Base-by-base conservation (phyloP, 1,140 invertebrate genomes). In the Drosophila pseudoobscura region DNA sequence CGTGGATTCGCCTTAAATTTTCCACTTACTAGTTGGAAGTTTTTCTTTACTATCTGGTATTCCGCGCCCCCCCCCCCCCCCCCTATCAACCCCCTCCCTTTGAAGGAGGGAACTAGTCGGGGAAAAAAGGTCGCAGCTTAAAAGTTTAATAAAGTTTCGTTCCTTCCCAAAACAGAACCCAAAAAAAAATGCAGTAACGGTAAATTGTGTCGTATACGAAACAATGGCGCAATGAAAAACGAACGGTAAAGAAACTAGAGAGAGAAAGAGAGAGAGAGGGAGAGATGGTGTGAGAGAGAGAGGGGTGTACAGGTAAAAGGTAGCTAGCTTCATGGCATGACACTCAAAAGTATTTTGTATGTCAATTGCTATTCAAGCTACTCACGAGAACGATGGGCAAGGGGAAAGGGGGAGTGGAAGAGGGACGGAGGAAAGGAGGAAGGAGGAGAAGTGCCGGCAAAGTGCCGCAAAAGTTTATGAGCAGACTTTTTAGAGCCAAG, bases 351-450 rank as follows among this genome's bases (percentile, higher is more conserved):
- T 77, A 77, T 70, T 77, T 77, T 77, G 75, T 77, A 71, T 77
- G 75, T 77, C 75, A 77, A 77, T 77, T 77, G 75, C 75, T 77
- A 77, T 77, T 76, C 57, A 71, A 77, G 75, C 75, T 70, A 77
- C 64, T 77, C 58, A 76, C 73, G 59, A 71, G 60, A 69, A 69
- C 50, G 22, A 52, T 44, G 17, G 43, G 17, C 4, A 5, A 47
- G 43, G 17, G 3, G 5, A 43, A 0, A 0, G 20, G 54, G 15
- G 20, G 31, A 8, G 31, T 24, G 43, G 15, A 45, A 17, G 20
- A 29, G 49, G 7, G 20, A 49, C 29, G 29, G 8, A 56, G 11
- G 29, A 26, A 8, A 47, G 39, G 9, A 15, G 15, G 15, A 15
- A 20, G 53, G 1, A 22, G 50, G 15, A 31, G 70, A 65, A 68